Evolutionary conservation across 2,797 vertebrate genomes (phyloP).

Genomic region (Clarias laeviceps): DNA sequence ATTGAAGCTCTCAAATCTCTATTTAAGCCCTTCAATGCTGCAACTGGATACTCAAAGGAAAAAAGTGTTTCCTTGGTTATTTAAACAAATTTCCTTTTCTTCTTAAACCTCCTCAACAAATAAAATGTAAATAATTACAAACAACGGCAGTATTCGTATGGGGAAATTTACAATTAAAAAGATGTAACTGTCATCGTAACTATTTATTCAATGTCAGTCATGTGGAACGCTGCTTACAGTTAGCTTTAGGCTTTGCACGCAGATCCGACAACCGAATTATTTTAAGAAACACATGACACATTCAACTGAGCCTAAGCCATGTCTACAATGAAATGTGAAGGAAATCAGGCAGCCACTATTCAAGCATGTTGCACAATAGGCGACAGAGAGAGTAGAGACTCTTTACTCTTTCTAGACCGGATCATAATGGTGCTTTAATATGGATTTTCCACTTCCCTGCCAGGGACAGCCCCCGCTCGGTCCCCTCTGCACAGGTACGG

Average conservation of each 20-base stretch:
- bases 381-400: slow-evolving; percentile 48
- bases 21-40: not conserved
- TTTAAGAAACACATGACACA: not conserved
- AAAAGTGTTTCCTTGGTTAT: not conserved
- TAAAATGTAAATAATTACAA: slow-evolving; percentile 20
- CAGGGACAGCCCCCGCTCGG: slow-evolving; percentile 62
- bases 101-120: slow-evolving; percentile 10
- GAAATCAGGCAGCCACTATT: slow-evolving; percentile 28
- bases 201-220: not conserved
- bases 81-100: slow-evolving; percentile 18
- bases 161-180: not conserved
- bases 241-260: not conserved
- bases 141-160: not conserved
- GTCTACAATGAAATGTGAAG: not conserved
- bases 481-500: slow-evolving; percentile 37
- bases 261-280: not conserved
- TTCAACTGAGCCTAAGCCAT: not conserved
- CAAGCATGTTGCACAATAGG: slow-evolving; percentile 22
- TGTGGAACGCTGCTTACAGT: not conserved
- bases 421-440: slow-evolving; percentile 70
- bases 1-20: slow-evolving; percentile 8
- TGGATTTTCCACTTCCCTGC: slow-evolving; percentile 64
- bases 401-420: slow-evolving; percentile 42
- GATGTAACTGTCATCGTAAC: not conserved
- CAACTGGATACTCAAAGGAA: not conserved